These are phyloP conservation scores for Acanthochromis polyacanthus DNA, from an alignment of 2,113 vertebrate species.

Conservation along the genomic window DNA sequence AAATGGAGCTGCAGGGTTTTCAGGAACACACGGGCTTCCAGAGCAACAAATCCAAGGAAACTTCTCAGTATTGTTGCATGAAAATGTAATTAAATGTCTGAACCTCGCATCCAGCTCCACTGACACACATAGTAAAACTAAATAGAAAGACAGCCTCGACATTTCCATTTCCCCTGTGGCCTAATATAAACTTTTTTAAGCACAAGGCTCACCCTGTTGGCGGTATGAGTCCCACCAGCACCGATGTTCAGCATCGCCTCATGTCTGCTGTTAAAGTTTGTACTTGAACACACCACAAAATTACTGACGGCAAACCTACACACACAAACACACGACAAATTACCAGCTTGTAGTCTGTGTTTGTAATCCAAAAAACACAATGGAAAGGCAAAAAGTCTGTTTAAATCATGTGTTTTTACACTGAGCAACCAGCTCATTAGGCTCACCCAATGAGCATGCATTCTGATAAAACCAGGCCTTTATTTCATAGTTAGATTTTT, in stretches of 20 bases:
- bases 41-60: conserved; percentile 3
- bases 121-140: background rate
- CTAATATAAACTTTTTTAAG: conserved; percentile 14
- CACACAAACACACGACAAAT: background rate
- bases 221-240: background rate
- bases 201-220: conserved; percentile 10
- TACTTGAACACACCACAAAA: conserved; percentile 18
- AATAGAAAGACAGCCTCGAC: background rate
- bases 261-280: conserved; percentile 7
- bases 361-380: conserved; percentile 8
- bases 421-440: background rate
- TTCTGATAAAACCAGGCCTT: no score
- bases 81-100: conserved; percentile 5
- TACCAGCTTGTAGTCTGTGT: background rate
- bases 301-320: background rate
- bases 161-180: conserved; percentile 12
- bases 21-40: conserved; percentile 22
- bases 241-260: background rate
- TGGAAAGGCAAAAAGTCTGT: background rate
- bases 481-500: no score
- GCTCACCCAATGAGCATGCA: no score
- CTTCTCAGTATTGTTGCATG: background rate
- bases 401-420: background rate
- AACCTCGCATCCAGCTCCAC: background rate
- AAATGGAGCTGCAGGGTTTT: conserved; percentile 37